A percentile compares a stretch with the other conserved stretches of the same genome.
Conservation (phyloP, 1,140 invertebrate genomes). For the Drosophila lowei region DNA sequence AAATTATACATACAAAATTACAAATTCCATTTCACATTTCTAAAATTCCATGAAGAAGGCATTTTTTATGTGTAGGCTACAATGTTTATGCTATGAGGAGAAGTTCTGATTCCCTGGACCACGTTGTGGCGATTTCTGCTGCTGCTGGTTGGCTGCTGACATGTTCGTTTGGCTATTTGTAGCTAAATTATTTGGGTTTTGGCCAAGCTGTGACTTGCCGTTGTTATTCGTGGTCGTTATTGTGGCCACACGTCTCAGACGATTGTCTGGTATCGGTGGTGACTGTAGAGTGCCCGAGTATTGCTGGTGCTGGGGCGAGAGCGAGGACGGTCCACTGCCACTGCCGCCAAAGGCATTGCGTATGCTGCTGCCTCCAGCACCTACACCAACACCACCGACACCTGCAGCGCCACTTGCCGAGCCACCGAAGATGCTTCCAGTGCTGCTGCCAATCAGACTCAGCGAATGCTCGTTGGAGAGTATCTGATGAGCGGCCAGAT, state of each 20-base stretch:
- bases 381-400: slow-evolving; percentile 23
- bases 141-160: slow-evolving; percentile 35
- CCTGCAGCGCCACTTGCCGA: slow-evolving; percentile 22
- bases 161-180: slow-evolving; percentile 55
- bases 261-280: slow-evolving; percentile 77
- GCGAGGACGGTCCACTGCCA: slow-evolving; percentile 60
- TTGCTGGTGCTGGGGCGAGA: slow-evolving; percentile 52
- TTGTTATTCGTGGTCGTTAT: slow-evolving; percentile 72
- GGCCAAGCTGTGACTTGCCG: slow-evolving; percentile 70
- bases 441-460: slow-evolving; percentile 69
- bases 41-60: slow-evolving; percentile 78
- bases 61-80: slow-evolving; percentile 50
- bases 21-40: slow-evolving; percentile 14
- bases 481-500: slow-evolving; percentile 84
- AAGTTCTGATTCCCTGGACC: slow-evolving; percentile 40
- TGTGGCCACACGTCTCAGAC: slow-evolving; percentile 73
- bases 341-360: slow-evolving; percentile 63
- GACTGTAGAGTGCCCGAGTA: slow-evolving; percentile 67
- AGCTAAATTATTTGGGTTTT: slow-evolving; percentile 63
- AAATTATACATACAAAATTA: slow-evolving; percentile 59
- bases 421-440: slow-evolving; percentile 69
- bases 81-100: slow-evolving; percentile 66
- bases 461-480: slow-evolving; percentile 69
- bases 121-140: slow-evolving; percentile 56
- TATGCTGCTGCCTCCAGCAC: slow-evolving; percentile 53